A percentile compares a stretch with the other conserved stretches of the same genome.
Evolutionary conservation across 2,888 invertebrate species (phyloP).

Genomic region (Eupithecia tripunctaria): DNA sequence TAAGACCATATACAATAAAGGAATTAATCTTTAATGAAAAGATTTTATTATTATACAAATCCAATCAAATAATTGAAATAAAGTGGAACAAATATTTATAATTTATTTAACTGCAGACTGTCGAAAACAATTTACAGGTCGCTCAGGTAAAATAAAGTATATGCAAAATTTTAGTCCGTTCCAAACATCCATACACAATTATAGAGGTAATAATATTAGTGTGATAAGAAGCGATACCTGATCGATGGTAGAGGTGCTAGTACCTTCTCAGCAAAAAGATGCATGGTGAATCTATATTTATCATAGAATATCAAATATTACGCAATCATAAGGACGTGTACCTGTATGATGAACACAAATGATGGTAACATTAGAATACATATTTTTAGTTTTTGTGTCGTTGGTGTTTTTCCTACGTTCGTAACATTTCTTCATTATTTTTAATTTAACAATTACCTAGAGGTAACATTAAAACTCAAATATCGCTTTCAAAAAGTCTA

Average conservation of each 20-base stretch:
- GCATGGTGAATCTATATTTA: not conserved
- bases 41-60: no score
- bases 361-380: not conserved
- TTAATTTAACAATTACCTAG: constrained; percentile 12
- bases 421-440: constrained; percentile 12
- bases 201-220: not conserved
- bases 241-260: not conserved
- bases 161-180: not conserved
- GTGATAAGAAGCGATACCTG: not conserved
- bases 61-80: no score
- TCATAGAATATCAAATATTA: not conserved
- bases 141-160: no score
- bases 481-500: constrained; percentile 16
- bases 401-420: not conserved
- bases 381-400: not conserved
- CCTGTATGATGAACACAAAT: not conserved
- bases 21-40: no score
- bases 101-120: no score
- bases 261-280: not conserved
- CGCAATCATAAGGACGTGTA: not conserved
- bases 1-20: not conserved
- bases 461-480: not conserved
- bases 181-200: not conserved
- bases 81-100: no score
- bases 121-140: no score